Evolutionary conservation across 1,140 invertebrate genomes (phyloP), one percentile per base, ranked within the genome.

Genomic region (Orchesella cincta): DNA sequence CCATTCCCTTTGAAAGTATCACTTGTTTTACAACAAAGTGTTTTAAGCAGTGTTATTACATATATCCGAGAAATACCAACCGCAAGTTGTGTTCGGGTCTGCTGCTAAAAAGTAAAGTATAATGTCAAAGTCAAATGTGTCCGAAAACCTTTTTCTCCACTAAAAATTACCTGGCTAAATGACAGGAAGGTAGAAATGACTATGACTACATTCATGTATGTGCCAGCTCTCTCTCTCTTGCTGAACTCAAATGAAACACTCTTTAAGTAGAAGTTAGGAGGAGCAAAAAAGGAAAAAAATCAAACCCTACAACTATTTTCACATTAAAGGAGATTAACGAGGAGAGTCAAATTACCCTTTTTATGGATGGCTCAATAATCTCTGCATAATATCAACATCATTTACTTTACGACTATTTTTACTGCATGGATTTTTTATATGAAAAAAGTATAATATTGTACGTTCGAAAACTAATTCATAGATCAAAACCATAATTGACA

Each of bases 331-430:
- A 67, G 62, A 67, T 29, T 67, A 67, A 67, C 62, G 62, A 67
- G 62, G 62, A 57, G 52, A 67, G 62, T 67, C 62, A 67, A 67
- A 67, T 67, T 67, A 67, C 62, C 62, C 62, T 67, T 57, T 57
- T 67, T 67, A 67, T 67, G 62, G 62, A 67, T 67, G 62, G 31
- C 62, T 67, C 62, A 67, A 67, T 67, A 67, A 67, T 67, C 62
- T 67, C 62, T 67, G 62, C 62, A 67, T 67, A 67, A 67, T 67
- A 67, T 67, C 62, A 67, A 67, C 62, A 67, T 67, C 62, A 67
- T 67, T 67, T 67, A 67, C 28, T 67, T 67, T 67, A 29, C 31
- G 62, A 31, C 62, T 29, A 29, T 8, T 67, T 57, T 57, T 57
- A 57, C 52, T 23, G 23, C 52, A 57, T 12, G 5, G 52, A 57